Percentiles rank a stretch among this genome's conserved stretches.
phyloP scores from a whole-genome alignment of 2,797 vertebrate genomes.

The Ispidina lecontei region DNA sequence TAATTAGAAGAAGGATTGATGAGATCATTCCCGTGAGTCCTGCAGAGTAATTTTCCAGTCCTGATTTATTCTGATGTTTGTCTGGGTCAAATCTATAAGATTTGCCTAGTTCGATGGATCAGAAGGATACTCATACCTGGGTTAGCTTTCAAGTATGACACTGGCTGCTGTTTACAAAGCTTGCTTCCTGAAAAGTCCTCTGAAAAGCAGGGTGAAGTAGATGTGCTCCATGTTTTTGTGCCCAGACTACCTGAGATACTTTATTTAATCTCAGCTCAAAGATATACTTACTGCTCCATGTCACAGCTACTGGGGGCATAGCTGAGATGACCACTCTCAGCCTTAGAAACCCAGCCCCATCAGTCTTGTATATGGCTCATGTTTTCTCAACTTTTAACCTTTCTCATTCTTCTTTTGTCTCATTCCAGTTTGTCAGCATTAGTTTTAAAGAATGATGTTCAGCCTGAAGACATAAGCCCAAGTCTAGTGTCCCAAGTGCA shows the following conservation, averaged over 20 bases:
- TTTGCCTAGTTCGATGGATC: neutral
- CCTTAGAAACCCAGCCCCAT: neutral
- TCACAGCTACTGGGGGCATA: neutral
- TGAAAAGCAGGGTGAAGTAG: neutral
- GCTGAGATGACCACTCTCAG: neutral
- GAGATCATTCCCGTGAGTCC: neutral
- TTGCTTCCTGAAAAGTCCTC: neutral
- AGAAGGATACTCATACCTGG: neutral
- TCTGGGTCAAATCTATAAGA: neutral
- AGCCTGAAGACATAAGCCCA: neutral
- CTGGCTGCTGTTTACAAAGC: neutral
- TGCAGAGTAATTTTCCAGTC: neutral
- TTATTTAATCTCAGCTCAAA: neutral
- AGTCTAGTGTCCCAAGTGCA: accelerated
- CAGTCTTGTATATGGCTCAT: neutral
- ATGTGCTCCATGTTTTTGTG: neutral
- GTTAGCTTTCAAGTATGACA: neutral
- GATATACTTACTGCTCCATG: neutral
- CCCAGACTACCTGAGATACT: neutral
- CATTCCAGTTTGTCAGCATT: neutral
- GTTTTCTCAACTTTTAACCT: neutral
- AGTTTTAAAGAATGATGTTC: neutral
- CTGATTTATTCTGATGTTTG: slow-evolving; percentile 5
- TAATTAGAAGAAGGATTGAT: slow-evolving; percentile 45
- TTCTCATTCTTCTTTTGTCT: neutral